Base-by-base conservation (phyloP, 1,140 invertebrate species). In the Samia ricini region DNA sequence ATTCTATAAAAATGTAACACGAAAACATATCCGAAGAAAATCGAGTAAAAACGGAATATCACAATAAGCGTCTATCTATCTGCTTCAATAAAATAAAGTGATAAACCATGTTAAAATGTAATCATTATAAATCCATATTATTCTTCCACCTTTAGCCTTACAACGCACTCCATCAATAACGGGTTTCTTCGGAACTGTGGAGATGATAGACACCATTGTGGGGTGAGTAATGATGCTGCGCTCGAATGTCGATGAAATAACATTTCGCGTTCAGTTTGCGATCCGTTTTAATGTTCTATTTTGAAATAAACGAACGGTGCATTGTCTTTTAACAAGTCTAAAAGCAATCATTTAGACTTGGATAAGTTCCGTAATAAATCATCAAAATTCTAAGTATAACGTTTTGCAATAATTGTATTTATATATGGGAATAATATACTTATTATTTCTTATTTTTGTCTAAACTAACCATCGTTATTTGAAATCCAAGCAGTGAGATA, bases 191-290 rank as follows among this genome's bases (percentile, higher is more conserved):
- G 64, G 33, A 42, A 42, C 33, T 42, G 33, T 42, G 12, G 33
- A 72, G 67, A 65, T 77, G 72, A 74, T 72, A 71, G 72, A 71
- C 69, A 52, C 60, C 56, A 71, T 71, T 71, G 69, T 66, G n/a
- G 33, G 20, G 63, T 67, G 63, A 71, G 68, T 70, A 70, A 70
- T 70, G 64, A 64, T 63, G 54, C 51, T 15, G 10, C 52, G 52
- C 2, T 24, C 52, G n/a, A 55, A 24, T 55, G n/a, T 23, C 22
- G 52, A 55, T 24, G 21, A 24, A 55, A 55, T 55, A 24, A 22
- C 24, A 54, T 54, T 54, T 42, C 4, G 33, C 33, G 52, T 24
- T 23, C 15, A 55, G 52, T 21, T 24, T n/a, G 15, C 52, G 52
- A 55, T 22, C 10, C 4, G 52, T 55, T 55, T n/a, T 42, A 42